phyloP scores from a whole-genome alignment of 2,113 vertebrate genomes.

The Microtus pennsylvanicus region DNA sequence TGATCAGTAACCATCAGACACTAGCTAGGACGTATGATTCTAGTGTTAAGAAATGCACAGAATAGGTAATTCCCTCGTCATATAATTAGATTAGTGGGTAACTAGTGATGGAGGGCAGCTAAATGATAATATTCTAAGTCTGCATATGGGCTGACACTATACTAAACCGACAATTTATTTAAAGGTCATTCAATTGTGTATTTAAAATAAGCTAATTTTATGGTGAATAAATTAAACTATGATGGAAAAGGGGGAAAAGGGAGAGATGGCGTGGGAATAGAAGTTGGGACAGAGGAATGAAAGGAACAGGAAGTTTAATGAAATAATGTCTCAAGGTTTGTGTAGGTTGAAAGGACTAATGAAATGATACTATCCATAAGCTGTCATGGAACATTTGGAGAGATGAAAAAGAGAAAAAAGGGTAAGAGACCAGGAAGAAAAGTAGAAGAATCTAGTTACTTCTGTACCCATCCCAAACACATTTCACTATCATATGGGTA shows the following conservation, averaged over 20 bases:
- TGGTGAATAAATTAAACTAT: neutral
- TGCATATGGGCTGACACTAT: neutral
- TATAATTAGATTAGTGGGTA: neutral
- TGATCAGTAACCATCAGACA: neutral
- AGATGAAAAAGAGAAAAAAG: neutral
- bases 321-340: neutral
- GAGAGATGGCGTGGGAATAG: neutral
- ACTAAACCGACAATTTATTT: neutral
- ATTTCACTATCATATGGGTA: neutral
- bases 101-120: neutral
- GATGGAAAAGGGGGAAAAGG: neutral
- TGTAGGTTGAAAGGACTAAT: neutral
- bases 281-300: neutral
- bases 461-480: neutral
- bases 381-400: neutral
- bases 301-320: neutral
- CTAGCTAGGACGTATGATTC: neutral
- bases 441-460: neutral
- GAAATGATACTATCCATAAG: neutral
- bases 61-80: neutral
- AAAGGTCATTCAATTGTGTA: neutral
- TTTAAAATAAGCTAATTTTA: neutral
- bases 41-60: neutral
- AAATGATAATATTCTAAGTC: neutral
- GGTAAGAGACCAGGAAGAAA: neutral